These are phyloP conservation scores for Eurytemora carolleeae DNA, from an alignment of 1,140 invertebrate genomes.

Conservation along the genomic window DNA sequence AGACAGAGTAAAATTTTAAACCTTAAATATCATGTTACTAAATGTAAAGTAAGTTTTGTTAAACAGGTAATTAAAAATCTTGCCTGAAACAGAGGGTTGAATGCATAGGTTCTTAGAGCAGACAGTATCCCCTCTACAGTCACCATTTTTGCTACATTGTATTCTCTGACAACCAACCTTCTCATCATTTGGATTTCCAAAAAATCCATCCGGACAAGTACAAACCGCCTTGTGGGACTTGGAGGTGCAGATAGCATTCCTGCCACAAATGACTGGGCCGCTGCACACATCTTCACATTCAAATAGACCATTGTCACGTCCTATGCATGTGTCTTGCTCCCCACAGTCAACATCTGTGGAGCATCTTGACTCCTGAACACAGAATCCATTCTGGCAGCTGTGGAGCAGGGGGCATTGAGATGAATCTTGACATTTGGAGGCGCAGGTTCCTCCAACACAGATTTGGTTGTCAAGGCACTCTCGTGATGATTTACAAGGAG, in stretches of 20 bases:
- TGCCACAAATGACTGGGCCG: conserved; percentile 31
- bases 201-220: conserved; percentile 47
- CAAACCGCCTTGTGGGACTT: conserved; percentile 46
- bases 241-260: conserved; percentile 28
- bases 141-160: conserved; percentile 50
- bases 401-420: conserved; percentile 40
- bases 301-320: background rate
- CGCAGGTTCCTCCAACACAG: conserved; percentile 40
- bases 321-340: conserved; percentile 32
- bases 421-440: conserved; percentile 42
- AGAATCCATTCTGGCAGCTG: conserved; percentile 6
- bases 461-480: conserved; percentile 49
- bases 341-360: conserved; percentile 42
- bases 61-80: background rate
- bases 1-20: too few species aligned
- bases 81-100: background rate
- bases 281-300: conserved; percentile 44
- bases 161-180: conserved; percentile 39
- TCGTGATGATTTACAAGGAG: conserved; percentile 7
- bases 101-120: conserved; percentile 34
- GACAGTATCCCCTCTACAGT: conserved; percentile 48
- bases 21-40: too few species aligned
- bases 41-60: background rate
- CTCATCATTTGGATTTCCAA: conserved; percentile 50
- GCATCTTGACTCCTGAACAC: background rate